These are phyloP conservation scores for Crenichthys baileyi DNA, from an alignment of 2,797 vertebrate species.

Conservation along the genomic window DNA sequence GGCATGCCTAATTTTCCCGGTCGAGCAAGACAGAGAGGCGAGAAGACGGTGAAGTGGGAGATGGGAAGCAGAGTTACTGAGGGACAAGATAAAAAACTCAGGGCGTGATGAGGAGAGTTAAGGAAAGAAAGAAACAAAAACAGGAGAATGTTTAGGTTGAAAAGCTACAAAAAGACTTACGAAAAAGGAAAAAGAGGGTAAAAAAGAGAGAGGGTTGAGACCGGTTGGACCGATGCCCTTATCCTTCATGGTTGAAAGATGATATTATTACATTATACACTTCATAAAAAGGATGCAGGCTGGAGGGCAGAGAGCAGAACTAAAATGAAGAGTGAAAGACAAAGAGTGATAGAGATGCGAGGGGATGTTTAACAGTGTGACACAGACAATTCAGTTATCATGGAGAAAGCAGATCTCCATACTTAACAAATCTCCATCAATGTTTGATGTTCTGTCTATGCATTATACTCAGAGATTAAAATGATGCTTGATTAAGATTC, in stretches of 20 bases:
- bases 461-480: constrained; percentile 12
- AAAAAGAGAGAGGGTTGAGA: constrained; percentile 10
- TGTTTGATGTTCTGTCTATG: constrained; percentile 11
- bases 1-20: constrained; percentile 77
- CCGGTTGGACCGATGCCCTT: constrained; percentile 58
- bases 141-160: not conserved
- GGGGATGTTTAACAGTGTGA: constrained; percentile 49
- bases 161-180: not conserved
- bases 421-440: constrained; percentile 13
- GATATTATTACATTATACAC: constrained; percentile 48
- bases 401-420: constrained; percentile 32
- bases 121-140: constrained; percentile 10
- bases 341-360: constrained; percentile 33
- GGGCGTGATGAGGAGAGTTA: not conserved
- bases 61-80: constrained; percentile 15
- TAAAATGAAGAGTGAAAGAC: constrained; percentile 22
- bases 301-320: constrained; percentile 46
- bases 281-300: constrained; percentile 50
- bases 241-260: constrained; percentile 51
- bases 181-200: constrained; percentile 6
- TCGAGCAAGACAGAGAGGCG: constrained; percentile 50
- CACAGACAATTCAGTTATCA: constrained; percentile 48
- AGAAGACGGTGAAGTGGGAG: constrained; percentile 15
- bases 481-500: not conserved
- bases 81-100: not conserved